Evolutionary conservation across 2,797 vertebrate species (phyloP), one percentile per base, ranked within the genome.

Genomic region (Lophius americanus): DNA sequence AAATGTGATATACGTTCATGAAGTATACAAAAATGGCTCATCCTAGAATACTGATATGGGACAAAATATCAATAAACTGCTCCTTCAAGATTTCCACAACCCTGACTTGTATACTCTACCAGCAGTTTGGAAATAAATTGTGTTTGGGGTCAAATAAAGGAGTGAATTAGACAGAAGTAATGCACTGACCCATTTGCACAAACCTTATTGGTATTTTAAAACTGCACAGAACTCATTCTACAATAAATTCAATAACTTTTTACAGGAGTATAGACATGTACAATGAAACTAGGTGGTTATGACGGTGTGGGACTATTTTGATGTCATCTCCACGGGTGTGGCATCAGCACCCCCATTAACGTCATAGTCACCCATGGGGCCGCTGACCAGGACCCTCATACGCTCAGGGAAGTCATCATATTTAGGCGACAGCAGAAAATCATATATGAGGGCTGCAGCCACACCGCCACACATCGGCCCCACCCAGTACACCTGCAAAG

Each of bases 401-500:
- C 98, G 96, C 32, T 96, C 95, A 0, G 95, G 94, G 73, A 98
- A 90, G 77, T 98, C 94, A 0, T 95, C 94, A 65, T 82, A 93
- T 68, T 97, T 95, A 0, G 97, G 96, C 3, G 90, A 94, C 63
- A 99, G 93, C 85, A 99, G 89, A 87, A 98, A 99, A 81, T 99
- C 98, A 0, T 99, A 99, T 53, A 96, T 85, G 33, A 99, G 87
- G 13, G 97, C 96, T 0, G 98, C 98, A 0, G 93, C 92, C 3
- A 96, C 94, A 0, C 95, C 96, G 2, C 98, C 98, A 0, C 96
- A 95, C 90, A 99, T 95, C 0, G 98, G 98, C 13, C 98, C 98
- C 66, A 99, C 97, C 98, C 98, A 99, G 91, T 97, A 99, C 55
- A 99, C 95, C 98, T 99, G 87, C 8, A 69, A 76, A 5, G 46